Percentiles rank a stretch among this genome's conserved stretches.
These are phyloP conservation scores for Phaonia tiefii DNA, from an alignment of 2,888 invertebrate genomes.

Conservation along the genomic window DNA sequence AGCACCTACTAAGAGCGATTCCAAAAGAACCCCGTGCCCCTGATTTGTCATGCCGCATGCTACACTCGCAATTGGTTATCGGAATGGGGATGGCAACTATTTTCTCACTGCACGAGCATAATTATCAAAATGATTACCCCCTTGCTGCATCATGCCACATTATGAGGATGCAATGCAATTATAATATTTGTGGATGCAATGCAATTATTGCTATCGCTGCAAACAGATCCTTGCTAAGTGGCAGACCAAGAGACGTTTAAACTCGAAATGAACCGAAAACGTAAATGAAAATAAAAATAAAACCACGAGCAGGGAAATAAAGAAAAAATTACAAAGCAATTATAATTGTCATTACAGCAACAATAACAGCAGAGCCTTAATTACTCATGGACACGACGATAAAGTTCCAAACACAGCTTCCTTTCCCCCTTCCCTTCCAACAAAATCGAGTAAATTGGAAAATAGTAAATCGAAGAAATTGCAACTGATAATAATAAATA, in stretches of 20 bases:
- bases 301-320: constrained; percentile 3
- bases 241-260: not conserved
- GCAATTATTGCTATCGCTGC: constrained; percentile 6
- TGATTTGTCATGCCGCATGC: too few relatives aligned
- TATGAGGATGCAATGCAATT: constrained; percentile 20
- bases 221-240: constrained; percentile 7
- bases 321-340: constrained; percentile 61
- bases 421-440: not conserved
- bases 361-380: constrained; percentile 43
- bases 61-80: too few relatives aligned
- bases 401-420: constrained; percentile 15
- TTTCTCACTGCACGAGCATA: constrained; percentile 18
- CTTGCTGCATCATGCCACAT: constrained; percentile 1
- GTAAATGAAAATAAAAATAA: constrained; percentile 27
- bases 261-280: not conserved
- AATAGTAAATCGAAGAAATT: constrained; percentile 33
- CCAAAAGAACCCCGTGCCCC: too few relatives aligned
- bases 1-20: too few relatives aligned
- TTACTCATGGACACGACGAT: constrained; percentile 30
- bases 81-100: not conserved
- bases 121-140: constrained; percentile 28
- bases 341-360: constrained; percentile 58
- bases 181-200: not conserved
- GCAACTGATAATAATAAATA: constrained; percentile 63
- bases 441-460: constrained; percentile 11